Conservation (phyloP, 2,888 invertebrate genomes). For the Notocelia uddmanniana region DNA sequence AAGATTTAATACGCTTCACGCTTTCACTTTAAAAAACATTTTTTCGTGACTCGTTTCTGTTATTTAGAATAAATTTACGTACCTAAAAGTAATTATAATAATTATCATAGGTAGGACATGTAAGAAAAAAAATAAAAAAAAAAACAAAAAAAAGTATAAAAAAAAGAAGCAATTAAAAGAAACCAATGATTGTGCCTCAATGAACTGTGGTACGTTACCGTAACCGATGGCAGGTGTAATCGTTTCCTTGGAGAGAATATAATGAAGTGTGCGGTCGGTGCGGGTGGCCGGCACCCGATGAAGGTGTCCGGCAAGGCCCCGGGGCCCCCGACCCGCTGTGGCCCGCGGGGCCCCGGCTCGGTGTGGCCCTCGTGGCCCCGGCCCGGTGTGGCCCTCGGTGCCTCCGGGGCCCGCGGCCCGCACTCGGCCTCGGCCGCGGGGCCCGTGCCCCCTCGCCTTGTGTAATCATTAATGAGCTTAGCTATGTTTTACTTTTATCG, state of each 20-base stretch:
- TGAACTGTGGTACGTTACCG: slow-evolving; percentile 86
- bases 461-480: slow-evolving; percentile 85
- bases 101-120: slow-evolving; percentile 73
- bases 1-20: slow-evolving; percentile 84
- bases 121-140: slow-evolving; percentile 64
- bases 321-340: too few relatives aligned
- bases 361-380: slow-evolving; percentile 69
- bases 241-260: slow-evolving; percentile 75
- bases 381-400: slow-evolving; percentile 48
- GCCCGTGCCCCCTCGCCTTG: slow-evolving; percentile 78
- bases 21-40: slow-evolving; percentile 80
- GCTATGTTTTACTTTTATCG: slow-evolving; percentile 84
- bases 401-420: slow-evolving; percentile 58
- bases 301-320: not conserved
- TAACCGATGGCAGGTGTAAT: slow-evolving; percentile 82
- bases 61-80: slow-evolving; percentile 86
- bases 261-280: slow-evolving; percentile 75
- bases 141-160: slow-evolving; percentile 60
- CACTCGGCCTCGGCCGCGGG: slow-evolving; percentile 70
- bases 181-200: slow-evolving; percentile 87
- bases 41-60: slow-evolving; percentile 85
- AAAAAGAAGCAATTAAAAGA: slow-evolving; percentile 82
- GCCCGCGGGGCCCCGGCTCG: slow-evolving; percentile 45
- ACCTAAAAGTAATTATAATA: slow-evolving; percentile 85
- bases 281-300: slow-evolving; percentile 36